Evolutionary conservation across 2,113 vertebrate genomes (phyloP).

Genomic region (Balaeniceps rex): DNA sequence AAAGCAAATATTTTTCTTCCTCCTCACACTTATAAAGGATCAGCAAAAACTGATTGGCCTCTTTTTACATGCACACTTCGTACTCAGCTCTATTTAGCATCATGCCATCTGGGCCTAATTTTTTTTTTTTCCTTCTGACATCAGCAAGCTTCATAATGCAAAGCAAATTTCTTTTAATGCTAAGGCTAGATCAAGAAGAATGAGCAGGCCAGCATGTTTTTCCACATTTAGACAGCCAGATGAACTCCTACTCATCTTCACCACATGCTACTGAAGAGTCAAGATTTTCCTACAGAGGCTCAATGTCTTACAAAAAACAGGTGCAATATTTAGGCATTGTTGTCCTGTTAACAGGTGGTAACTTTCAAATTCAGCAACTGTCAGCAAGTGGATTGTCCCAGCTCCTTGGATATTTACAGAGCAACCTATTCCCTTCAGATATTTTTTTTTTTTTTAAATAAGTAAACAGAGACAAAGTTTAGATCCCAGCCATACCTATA

Average conservation of each 20-base stretch:
- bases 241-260: conserved; percentile 1
- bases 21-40: neutral
- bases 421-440: neutral
- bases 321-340: neutral
- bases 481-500: neutral
- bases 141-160: conserved; percentile 41
- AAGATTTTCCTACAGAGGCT: neutral
- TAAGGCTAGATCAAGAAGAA: conserved; percentile 20
- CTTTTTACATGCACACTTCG: neutral
- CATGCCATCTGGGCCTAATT: conserved; percentile 30
- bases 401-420: neutral
- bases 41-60: conserved; percentile 42
- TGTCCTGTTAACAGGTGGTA: neutral
- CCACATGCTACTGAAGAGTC: neutral
- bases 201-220: neutral
- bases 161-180: conserved; percentile 7
- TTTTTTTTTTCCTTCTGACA: conserved; percentile 11
- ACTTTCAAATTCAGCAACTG: neutral
- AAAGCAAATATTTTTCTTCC: conserved; percentile 23
- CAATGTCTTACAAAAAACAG: neutral
- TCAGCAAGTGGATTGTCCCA: neutral
- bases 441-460: neutral
- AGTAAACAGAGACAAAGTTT: neutral
- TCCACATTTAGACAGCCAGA: conserved; percentile 17
- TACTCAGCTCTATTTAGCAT: conserved; percentile 44